phyloP scores from a whole-genome alignment of 2,888 invertebrate genomes.

The Pachydiplax longipennis region DNA sequence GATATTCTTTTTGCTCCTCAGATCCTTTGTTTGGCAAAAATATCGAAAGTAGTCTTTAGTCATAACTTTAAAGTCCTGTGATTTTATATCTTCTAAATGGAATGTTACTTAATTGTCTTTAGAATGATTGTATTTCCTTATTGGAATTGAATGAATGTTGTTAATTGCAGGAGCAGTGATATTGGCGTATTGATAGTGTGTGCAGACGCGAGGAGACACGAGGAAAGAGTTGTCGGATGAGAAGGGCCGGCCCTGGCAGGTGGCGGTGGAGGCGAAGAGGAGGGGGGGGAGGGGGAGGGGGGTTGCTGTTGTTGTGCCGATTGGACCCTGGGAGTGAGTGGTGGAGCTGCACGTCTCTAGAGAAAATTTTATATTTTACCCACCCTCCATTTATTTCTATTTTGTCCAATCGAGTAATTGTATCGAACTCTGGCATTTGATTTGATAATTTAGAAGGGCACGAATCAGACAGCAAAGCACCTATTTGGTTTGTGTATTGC shows the following conservation, averaged over 20 bases:
- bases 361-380: constrained; percentile 24
- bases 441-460: constrained; percentile 13
- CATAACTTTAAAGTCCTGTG: too few relatives aligned
- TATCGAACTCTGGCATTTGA: neutral
- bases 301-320: constrained; percentile 44
- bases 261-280: constrained; percentile 35
- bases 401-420: neutral
- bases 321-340: constrained; percentile 45
- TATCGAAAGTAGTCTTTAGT: too few relatives aligned
- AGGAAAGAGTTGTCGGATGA: constrained; percentile 38
- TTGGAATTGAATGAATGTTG: neutral
- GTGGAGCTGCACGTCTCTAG: constrained; percentile 31
- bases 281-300: constrained; percentile 21
- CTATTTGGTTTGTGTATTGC: neutral
- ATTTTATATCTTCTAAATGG: too few relatives aligned
- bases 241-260: constrained; percentile 36
- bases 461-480: constrained; percentile 5
- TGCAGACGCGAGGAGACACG: constrained; percentile 1
- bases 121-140: too few relatives aligned
- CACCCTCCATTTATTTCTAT: neutral
- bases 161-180: neutral
- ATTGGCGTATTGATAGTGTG: too few relatives aligned
- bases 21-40: too few relatives aligned
- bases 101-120: too few relatives aligned
- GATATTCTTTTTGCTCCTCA: too few relatives aligned